phyloP scores from a whole-genome alignment of 2,797 vertebrate genomes.

The Halcyon leucocephala region DNA sequence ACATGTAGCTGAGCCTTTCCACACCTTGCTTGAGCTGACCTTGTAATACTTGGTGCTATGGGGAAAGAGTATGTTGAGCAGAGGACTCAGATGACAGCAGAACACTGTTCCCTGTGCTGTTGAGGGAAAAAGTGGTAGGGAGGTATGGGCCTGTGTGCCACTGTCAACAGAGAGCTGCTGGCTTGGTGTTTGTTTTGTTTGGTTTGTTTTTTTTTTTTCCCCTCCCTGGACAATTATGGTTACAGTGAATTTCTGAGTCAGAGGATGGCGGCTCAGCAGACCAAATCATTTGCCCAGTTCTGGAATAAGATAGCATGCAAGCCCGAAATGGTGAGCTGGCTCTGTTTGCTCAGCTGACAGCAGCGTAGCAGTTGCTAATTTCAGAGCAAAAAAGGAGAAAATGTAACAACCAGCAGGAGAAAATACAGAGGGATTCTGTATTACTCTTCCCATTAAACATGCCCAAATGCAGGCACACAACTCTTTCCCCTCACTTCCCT shows the following conservation, averaged over 20 bases:
- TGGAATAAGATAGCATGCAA: neutral
- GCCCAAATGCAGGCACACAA: conserved; percentile 40
- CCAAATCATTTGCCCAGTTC: neutral
- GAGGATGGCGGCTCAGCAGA: neutral
- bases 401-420: neutral
- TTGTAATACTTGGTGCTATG: rapidly evolving
- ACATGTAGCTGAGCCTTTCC: rapidly evolving
- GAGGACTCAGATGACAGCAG: neutral
- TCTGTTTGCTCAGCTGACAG: conserved; percentile 31
- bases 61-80: neutral
- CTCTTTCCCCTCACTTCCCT: conserved; percentile 1
- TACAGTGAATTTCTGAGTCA: conserved; percentile 30
- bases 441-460: neutral
- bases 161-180: neutral
- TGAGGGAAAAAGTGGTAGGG: neutral
- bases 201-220: neutral
- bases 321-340: neutral
- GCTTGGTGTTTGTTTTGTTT: too few species aligned
- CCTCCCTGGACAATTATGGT: neutral
- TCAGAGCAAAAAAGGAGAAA: conserved; percentile 7
- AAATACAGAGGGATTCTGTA: neutral
- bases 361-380: neutral
- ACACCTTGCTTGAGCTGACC: neutral
- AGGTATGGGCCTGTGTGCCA: neutral
- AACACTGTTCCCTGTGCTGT: neutral